These are phyloP conservation scores for Dendrocincla tyrannina DNA, from an alignment of 2,797 vertebrate genomes.

Conservation along the genomic window DNA sequence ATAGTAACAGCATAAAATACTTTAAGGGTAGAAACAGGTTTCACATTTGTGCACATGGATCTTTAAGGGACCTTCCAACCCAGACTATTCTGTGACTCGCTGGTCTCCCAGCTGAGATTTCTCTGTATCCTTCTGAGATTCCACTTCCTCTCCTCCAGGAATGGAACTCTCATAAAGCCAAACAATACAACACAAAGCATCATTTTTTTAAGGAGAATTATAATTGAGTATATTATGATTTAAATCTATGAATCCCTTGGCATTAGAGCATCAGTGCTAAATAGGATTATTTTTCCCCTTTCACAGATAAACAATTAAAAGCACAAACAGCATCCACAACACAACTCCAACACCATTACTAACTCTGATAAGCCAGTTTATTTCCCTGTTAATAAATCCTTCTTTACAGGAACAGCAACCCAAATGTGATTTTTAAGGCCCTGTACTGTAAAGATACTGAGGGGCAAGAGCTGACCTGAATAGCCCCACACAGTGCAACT, in stretches of 20 bases:
- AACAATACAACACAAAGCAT: neutral
- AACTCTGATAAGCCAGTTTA: neutral
- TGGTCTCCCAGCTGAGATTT: neutral
- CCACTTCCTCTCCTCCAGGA: neutral
- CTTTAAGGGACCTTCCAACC: neutral
- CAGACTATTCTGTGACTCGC: no score
- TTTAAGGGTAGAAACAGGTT: neutral
- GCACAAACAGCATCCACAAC: neutral
- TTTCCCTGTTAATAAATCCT: conserved; percentile 10
- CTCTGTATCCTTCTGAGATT: neutral
- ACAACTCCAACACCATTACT: neutral
- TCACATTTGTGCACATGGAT: neutral
- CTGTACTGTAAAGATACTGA: neutral
- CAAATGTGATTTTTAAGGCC: neutral
- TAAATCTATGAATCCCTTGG: neutral
- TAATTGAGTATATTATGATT: neutral
- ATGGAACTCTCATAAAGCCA: neutral
- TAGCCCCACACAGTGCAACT: neutral
- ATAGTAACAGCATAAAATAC: neutral
- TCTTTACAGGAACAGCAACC: neutral
- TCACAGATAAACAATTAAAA: conserved; percentile 15
- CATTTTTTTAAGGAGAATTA: neutral
- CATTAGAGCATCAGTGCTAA: neutral
- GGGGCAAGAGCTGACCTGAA: neutral
- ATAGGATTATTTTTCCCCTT: neutral